These are phyloP conservation scores for Gadus chalcogrammus DNA, from an alignment of 2,113 vertebrate genomes.

Conservation along the genomic window DNA sequence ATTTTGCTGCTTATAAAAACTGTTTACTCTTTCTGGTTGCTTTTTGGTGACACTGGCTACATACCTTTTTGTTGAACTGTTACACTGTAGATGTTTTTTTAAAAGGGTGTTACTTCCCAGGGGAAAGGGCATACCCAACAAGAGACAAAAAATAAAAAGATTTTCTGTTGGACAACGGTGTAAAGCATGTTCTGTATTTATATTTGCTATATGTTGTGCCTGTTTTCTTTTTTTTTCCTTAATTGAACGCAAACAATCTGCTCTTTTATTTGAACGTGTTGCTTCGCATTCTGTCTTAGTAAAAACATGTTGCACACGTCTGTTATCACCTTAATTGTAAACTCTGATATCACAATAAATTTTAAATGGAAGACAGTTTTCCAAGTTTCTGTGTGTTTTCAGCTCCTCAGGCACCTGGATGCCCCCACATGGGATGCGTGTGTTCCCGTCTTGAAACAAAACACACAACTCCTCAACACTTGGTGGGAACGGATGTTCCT, in stretches of 20 bases:
- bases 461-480: too few relatives aligned
- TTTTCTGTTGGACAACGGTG: slow-evolving; percentile 40
- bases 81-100: slow-evolving; percentile 10
- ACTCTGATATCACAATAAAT: slow-evolving; percentile 93
- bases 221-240: slow-evolving; percentile 70
- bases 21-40: slow-evolving; percentile 51
- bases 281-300: slow-evolving; percentile 84
- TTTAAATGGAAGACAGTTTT: slow-evolving; percentile 71
- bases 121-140: not conserved
- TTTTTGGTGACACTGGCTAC: slow-evolving; percentile 63
- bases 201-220: slow-evolving; percentile 76
- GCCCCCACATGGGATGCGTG: too few relatives aligned
- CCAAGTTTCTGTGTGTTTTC: too few relatives aligned
- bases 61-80: slow-evolving; percentile 71
- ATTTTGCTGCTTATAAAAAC: slow-evolving; percentile 54
- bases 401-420: too few relatives aligned
- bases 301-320: slow-evolving; percentile 80
- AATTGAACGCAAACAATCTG: slow-evolving; percentile 62
- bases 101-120: not conserved
- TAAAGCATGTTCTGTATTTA: slow-evolving; percentile 79
- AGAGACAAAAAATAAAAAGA: slow-evolving; percentile 9
- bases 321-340: slow-evolving; percentile 90
- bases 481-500: too few relatives aligned
- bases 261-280: slow-evolving; percentile 77
- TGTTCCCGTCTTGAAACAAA: too few relatives aligned